Evolutionary conservation across 2,888 invertebrate species (phyloP), one percentile per base, ranked within the genome.

Genomic region (Uloborus plumipes): DNA sequence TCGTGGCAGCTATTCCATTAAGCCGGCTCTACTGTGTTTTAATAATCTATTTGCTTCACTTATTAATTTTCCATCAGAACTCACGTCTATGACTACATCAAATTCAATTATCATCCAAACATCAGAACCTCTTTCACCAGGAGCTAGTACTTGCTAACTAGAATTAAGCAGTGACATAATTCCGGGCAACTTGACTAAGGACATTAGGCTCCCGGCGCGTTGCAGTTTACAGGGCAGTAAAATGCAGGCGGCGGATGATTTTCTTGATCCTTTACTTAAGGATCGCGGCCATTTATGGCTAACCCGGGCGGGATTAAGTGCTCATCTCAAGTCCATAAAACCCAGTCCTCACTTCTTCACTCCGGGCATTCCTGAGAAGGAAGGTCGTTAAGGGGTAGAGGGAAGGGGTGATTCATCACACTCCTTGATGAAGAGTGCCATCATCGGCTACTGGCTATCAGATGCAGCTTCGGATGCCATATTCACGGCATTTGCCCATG

Each of bases 341-440:
- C 74, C 74, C 80, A 39, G 39, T 39, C 39, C 39, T 39, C 39
- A 39, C 39, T 39, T 39, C 39, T 53, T 74, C 15, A 31, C 51
- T 31, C 55, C 64, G 39, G 39, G 70, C 77, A 77, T 77, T 77
- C 77, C 77, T 66, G n/a, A 58, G 47, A 22, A 51, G 74, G 55
- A 20, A 47, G 69, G 73, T 70, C 80, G 80, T 74, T 81, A 74
- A 64, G 74, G 50, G 64, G 70, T 65, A 76, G 67, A 61, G 79
- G 67, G 67, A 74, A 74, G 65, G 80, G 80, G 80, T 81, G 80
- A 81, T 81, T 81, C 74, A 69, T 80, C 80, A 80, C 71, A 55
- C 55, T 22, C 20, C 65, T 64, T 70, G 73, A 73, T 80, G 80
- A 80, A 69, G 70, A 80, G 64, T 64, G 55, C 70, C 80, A 80